These are phyloP conservation scores for Catocala sponsa DNA, from an alignment of 2,888 invertebrate species.

Conservation along the genomic window DNA sequence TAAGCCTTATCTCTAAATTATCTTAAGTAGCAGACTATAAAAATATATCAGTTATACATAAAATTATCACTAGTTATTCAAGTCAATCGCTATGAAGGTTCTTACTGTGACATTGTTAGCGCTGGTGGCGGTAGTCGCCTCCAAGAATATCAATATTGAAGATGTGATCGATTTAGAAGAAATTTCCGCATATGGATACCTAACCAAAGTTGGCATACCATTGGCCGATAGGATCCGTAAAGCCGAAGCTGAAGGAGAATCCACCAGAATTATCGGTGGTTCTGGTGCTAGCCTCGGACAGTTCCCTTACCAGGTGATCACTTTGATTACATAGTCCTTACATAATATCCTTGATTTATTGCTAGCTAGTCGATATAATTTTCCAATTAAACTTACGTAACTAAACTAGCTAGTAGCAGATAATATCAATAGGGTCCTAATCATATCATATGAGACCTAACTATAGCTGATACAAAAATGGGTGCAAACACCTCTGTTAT, in stretches of 20 bases:
- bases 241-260: slow-evolving; percentile 15
- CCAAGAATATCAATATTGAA: slow-evolving; percentile 27
- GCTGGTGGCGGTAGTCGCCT: slow-evolving; percentile 34
- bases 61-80: background rate
- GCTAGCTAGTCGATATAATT: too few species aligned
- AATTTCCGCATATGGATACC: slow-evolving; percentile 47
- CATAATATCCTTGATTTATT: too few species aligned
- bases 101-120: slow-evolving; percentile 32
- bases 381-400: too few species aligned
- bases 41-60: background rate
- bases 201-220: slow-evolving; percentile 43
- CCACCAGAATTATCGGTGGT: slow-evolving; percentile 51
- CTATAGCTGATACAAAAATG: too few species aligned
- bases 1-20: background rate
- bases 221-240: slow-evolving; percentile 43
- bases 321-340: too few species aligned
- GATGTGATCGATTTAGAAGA: slow-evolving; percentile 31
- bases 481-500: too few species aligned
- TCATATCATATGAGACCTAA: too few species aligned
- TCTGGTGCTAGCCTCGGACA: slow-evolving; percentile 35
- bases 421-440: too few species aligned
- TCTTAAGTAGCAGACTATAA: too few species aligned
- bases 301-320: slow-evolving; percentile 50
- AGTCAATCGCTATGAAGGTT: background rate
- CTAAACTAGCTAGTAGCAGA: too few species aligned